These are phyloP conservation scores for Cyrtorhinus lividipennis DNA, from an alignment of 1,140 invertebrate species.

Conservation along the genomic window DNA sequence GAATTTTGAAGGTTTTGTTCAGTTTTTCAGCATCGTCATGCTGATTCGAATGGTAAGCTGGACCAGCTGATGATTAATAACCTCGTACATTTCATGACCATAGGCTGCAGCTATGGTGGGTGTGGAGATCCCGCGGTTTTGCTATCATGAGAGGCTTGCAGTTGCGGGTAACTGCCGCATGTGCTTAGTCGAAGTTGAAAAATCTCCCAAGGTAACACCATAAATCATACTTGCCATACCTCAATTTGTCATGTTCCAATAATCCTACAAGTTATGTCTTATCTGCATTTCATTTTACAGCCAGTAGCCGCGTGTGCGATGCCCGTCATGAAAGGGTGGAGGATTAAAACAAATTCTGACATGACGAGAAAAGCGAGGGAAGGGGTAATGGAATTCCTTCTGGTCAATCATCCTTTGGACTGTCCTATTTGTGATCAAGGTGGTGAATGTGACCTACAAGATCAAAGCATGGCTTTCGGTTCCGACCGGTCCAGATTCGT, in stretches of 20 bases:
- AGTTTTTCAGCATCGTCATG: too few relatives aligned
- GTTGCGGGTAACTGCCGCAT: slow-evolving; percentile 98
- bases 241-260: too few relatives aligned
- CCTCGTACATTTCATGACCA: too few relatives aligned
- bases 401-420: slow-evolving; percentile 97
- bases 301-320: slow-evolving; percentile 99
- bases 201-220: slow-evolving; percentile 61
- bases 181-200: slow-evolving; percentile 99
- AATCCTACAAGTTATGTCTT: too few relatives aligned
- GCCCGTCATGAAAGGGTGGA: slow-evolving; percentile 99
- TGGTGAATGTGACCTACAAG: slow-evolving; percentile 97
- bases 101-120: slow-evolving; percentile 92
- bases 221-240: too few relatives aligned
- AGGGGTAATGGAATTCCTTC: slow-evolving; percentile 98
- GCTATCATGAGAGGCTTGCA: slow-evolving; percentile 95
- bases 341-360: slow-evolving; percentile 94
- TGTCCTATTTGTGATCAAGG: slow-evolving; percentile 99
- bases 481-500: slow-evolving; percentile 87
- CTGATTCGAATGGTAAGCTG: too few relatives aligned
- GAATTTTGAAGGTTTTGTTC: too few relatives aligned
- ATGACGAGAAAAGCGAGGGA: slow-evolving; percentile 86
- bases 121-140: slow-evolving; percentile 97
- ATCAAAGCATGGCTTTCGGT: slow-evolving; percentile 99
- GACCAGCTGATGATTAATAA: too few relatives aligned
- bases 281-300: too few relatives aligned